Base-by-base conservation (phyloP, 2,888 invertebrate species). In the Melanotus villosus region DNA sequence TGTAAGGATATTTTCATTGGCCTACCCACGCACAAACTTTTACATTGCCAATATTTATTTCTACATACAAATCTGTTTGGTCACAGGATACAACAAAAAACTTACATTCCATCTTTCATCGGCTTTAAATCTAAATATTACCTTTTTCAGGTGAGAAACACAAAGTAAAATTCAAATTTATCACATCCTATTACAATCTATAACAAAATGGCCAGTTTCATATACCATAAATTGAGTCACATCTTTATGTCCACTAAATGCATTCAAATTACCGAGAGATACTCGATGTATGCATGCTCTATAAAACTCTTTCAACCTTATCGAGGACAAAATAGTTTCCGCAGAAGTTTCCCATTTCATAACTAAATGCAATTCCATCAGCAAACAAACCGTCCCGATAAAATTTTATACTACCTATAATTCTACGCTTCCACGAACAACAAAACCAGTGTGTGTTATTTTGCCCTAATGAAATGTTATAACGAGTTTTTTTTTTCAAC, bases 301-400 rank as follows among this genome's bases (percentile, higher is more conserved):
- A 43, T 43, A 41, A 58, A 58, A 41, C 38, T 58, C 41, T 30
- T 58, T 43, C 41, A 19, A 14, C 58, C 41, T 58, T 58, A 58
- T 58, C 58, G 58, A 41, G 41, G 26, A 14, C 26, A 43, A 58
- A 58, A 58, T 41, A 36, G 58, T 58, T 43, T 58, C 58, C 10
- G 58, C 41, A 23, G 26, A 58, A 58, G 58, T 58, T 58, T 43
- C 16, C 41, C 58, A 43, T 58, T 58, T 41, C 58, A 58, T 41
- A 58, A 58, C 58, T 58, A 58, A 58, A 58, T 58, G 41, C 58
- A 58, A 43, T 58, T 41, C 58, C 58, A 58, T 58, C 58, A 26
- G 58, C 58, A 58, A 43, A 58, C 58, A 58, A 58, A 58, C 41
- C 10, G 16, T 12, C 43, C 26, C 58, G 58, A 58, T 58, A 58